These are phyloP conservation scores for Anastrepha obliqua DNA, from an alignment of 1,140 invertebrate species.

Conservation along the genomic window DNA sequence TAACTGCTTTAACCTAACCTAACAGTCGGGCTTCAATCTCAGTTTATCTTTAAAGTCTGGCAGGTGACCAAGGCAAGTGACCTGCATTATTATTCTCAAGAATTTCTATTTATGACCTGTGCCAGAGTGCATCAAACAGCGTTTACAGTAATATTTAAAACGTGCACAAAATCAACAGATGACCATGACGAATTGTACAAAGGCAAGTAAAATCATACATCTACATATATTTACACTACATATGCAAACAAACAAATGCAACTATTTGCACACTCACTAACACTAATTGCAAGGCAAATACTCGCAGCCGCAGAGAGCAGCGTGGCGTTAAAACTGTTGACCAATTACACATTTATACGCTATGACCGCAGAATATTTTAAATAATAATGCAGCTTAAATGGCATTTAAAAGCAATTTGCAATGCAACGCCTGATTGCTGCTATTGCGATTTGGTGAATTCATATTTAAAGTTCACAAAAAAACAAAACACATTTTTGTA, in stretches of 20 bases:
- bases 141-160: not conserved
- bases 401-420: slow-evolving; percentile 2
- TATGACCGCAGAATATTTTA: not conserved
- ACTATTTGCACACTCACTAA: not conserved
- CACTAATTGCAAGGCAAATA: slow-evolving; percentile 13
- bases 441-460: too few relatives aligned
- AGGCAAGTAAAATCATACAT: not conserved
- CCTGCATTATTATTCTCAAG: too few relatives aligned
- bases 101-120: too few relatives aligned
- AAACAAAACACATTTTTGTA: too few relatives aligned
- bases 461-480: too few relatives aligned
- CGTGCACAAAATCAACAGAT: not conserved
- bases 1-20: too few relatives aligned
- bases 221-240: not conserved
- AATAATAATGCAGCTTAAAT: slow-evolving; percentile 19
- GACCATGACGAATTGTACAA: not conserved
- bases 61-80: too few relatives aligned
- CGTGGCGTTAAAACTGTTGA: not conserved
- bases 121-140: too few relatives aligned
- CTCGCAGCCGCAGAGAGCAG: not conserved
- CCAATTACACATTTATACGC: not conserved
- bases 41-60: too few relatives aligned
- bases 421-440: not conserved
- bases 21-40: too few relatives aligned
- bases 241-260: too few relatives aligned